Evolutionary conservation across 1,140 invertebrate species (phyloP), one percentile per base, ranked within the genome.

Genomic region (Drosophila yakuba): DNA sequence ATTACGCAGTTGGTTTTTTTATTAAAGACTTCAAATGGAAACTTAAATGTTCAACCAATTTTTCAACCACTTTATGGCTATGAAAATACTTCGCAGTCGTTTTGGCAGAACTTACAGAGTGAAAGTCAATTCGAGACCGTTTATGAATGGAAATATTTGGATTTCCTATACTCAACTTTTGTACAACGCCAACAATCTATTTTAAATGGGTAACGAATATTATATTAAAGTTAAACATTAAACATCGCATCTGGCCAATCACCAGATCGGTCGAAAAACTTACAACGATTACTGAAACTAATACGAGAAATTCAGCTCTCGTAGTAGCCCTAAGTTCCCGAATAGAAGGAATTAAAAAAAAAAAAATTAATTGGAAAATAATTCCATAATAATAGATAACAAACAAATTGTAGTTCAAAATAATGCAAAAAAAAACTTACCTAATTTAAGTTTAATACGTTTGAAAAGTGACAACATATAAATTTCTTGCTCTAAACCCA

Each of bases 81-180:
- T 39, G 39, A 10, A 15, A 7, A 57, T 11, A 32, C 25, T 14
- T 14, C 11, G 0, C 32, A 66, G 12, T 15, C 17, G 2, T 39
- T 32, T 32, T 20, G 15, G 36, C 41, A 38, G 35, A 28, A 20
- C 32, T 32, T 61, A 12, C 17, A 55, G 3, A 55, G 64, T 48
- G 67, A 71, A 71, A 69, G 64, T 57, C 8, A 48, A n/a, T 23
- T 71, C 35, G 36, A 69, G n/a, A 54, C 80, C 5, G 38, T 93
- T 14, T 95, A 94, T 66, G 93, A 93, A 15, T 95, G 95, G 95
- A 94, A 93, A 45, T 93, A 91, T 6, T 80, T 95, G 3, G 95
- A 95, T 72, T 95, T 94, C 74, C 93, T 93, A 35, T 95, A 93
- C 82, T 93, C 93, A 32, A 93, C 90, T 3, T 91, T 91, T 35